These are phyloP conservation scores for Scelioninae gen. 2 DNA, from an alignment of 2,888 invertebrate species.

Conservation along the genomic window DNA sequence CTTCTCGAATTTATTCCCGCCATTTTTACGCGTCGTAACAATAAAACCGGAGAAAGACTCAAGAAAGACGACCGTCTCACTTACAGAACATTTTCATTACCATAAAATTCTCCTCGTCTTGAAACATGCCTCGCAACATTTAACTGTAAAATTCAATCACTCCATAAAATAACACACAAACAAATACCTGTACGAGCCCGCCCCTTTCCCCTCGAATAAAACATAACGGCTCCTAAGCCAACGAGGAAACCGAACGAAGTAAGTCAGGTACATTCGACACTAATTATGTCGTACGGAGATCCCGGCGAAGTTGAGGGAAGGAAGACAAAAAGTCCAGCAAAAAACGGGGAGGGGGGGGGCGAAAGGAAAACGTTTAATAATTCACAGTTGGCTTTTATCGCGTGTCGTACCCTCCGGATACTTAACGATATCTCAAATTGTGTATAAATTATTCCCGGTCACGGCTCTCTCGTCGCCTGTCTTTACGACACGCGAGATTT, in stretches of 20 bases:
- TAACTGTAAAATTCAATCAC: conserved; percentile 37
- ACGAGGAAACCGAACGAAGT: conserved; percentile 35
- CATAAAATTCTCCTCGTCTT: conserved; percentile 24
- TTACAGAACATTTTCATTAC: conserved; percentile 31
- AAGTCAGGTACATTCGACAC: conserved; percentile 36
- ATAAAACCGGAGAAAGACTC: background rate
- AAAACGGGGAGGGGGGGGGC: too few relatives aligned
- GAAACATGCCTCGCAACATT: conserved; percentile 11
- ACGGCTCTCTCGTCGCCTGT: conserved; percentile 51
- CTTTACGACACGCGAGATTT: conserved; percentile 59
- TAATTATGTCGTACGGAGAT: conserved; percentile 47
- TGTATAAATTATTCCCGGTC: conserved; percentile 61
- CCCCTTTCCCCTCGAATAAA: conserved; percentile 25
- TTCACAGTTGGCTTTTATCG: conserved; percentile 39
- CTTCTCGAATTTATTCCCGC: background rate
- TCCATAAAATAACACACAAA: conserved; percentile 42
- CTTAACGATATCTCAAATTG: conserved; percentile 56
- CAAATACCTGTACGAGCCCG: conserved; percentile 24
- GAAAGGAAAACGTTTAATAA: conserved; percentile 35
- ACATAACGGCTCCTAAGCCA: conserved; percentile 44
- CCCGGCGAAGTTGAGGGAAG: background rate
- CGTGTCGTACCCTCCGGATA: conserved; percentile 41
- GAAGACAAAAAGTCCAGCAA: too few relatives aligned
- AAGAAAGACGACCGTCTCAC: conserved; percentile 8
- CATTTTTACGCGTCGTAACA: background rate